phyloP scores from a whole-genome alignment of 1,140 invertebrate species.

The Thaumetopoea pityocampa region DNA sequence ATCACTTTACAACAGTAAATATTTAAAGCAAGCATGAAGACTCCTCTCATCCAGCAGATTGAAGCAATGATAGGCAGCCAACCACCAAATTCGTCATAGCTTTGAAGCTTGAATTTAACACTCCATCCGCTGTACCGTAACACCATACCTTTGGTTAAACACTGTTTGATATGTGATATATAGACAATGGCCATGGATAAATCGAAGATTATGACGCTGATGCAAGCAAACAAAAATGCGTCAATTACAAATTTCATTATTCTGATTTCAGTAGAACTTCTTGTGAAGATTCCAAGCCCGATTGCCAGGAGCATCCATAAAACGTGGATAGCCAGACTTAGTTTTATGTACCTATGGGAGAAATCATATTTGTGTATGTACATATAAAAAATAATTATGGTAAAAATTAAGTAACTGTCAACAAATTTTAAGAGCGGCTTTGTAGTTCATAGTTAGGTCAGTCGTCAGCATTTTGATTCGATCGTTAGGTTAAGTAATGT shows the following conservation, averaged over 20 bases:
- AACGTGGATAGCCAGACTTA: constrained; percentile 39
- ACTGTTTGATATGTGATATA: constrained; percentile 54
- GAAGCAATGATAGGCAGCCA: constrained; percentile 50
- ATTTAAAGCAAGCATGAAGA: constrained; percentile 38
- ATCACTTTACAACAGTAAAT: constrained; percentile 42
- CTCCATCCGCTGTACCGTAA: constrained; percentile 60
- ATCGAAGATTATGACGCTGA: constrained; percentile 44
- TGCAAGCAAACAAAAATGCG: constrained; percentile 30
- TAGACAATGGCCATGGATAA: constrained; percentile 56
- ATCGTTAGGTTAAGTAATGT: too few species aligned
- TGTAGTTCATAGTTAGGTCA: too few species aligned
- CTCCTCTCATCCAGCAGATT: constrained; percentile 44
- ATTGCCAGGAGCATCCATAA: constrained; percentile 46
- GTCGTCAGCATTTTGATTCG: too few species aligned
- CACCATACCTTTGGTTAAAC: constrained; percentile 57
- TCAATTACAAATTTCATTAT: constrained; percentile 30
- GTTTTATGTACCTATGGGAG: constrained; percentile 40
- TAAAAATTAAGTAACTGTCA: not conserved
- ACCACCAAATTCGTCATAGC: constrained; percentile 45
- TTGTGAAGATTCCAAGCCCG: constrained; percentile 20
- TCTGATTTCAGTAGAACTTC: constrained; percentile 13
- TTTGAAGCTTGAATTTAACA: constrained; percentile 35
- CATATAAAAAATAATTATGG: too few species aligned
- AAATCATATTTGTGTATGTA: not conserved
- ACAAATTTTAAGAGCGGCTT: not conserved